Conservation (phyloP, 2,113 vertebrate genomes). For the Notothenia rossii region DNA sequence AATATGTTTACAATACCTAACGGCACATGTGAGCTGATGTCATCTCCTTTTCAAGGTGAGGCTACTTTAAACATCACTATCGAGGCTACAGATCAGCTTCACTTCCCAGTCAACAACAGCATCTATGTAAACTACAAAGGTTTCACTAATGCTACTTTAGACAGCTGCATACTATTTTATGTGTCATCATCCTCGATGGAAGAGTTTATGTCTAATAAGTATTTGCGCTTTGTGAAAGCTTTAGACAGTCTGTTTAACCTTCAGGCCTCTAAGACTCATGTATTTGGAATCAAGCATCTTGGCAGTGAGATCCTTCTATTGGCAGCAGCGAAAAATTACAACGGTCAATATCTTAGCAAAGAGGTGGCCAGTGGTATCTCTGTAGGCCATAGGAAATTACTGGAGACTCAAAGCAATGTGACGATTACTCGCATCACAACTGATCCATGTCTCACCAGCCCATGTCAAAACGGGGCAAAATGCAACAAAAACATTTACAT, state of each 20-base stretch:
- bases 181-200: constrained; percentile 74
- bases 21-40: constrained; percentile 82
- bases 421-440: constrained; percentile 81
- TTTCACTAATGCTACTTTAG: constrained; percentile 82
- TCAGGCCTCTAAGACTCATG: constrained; percentile 83
- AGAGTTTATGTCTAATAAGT: constrained; percentile 80
- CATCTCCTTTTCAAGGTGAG: constrained; percentile 80
- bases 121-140: constrained; percentile 84
- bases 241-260: constrained; percentile 83
- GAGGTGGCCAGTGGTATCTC: constrained; percentile 80
- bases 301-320: constrained; percentile 77
- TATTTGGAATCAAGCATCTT: constrained; percentile 82
- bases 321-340: constrained; percentile 82
- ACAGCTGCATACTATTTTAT: constrained; percentile 83
- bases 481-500: constrained; percentile 82
- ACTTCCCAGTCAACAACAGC: constrained; percentile 82
- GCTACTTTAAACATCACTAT: constrained; percentile 82
- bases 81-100: constrained; percentile 79
- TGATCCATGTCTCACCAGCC: constrained; percentile 78
- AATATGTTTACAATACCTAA: constrained; percentile 81
- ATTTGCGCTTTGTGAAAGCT: constrained; percentile 82
- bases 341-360: constrained; percentile 79
- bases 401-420: constrained; percentile 80
- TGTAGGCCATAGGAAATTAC: constrained; percentile 74
- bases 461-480: constrained; percentile 79